A percentile compares a stretch with the other conserved stretches of the same genome.
Evolutionary conservation across 2,113 vertebrate genomes (phyloP).

Genomic region (Glareola pratincola): DNA sequence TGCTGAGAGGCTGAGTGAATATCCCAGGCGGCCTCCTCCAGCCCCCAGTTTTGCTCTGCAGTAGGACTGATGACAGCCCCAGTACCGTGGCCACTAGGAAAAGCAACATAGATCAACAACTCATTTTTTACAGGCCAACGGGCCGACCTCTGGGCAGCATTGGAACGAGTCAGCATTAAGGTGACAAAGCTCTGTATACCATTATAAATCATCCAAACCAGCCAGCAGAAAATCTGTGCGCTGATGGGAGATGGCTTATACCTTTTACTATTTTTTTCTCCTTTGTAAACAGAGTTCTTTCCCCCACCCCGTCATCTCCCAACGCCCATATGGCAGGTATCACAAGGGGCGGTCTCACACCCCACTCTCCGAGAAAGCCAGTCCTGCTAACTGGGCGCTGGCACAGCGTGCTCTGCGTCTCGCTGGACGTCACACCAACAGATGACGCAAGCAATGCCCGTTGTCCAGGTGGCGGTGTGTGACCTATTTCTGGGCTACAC

Average conservation of each 20-base stretch:
- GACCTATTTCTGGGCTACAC: background rate
- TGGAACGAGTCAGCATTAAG: conserved; percentile 27
- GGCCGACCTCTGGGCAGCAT: background rate
- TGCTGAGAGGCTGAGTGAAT: background rate
- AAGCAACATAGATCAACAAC: conserved; percentile 10
- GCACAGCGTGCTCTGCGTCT: background rate
- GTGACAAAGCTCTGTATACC: background rate
- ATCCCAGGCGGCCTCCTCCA: background rate
- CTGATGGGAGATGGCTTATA: background rate
- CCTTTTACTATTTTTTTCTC: background rate
- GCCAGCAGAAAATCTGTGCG: background rate
- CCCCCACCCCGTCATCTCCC: background rate
- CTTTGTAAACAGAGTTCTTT: background rate
- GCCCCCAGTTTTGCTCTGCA: background rate
- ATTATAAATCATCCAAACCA: conserved; percentile 12
- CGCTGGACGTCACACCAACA: background rate
- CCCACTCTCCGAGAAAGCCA: background rate
- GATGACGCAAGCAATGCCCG: background rate
- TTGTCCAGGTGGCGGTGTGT: background rate
- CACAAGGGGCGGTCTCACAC: background rate
- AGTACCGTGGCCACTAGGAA: background rate
- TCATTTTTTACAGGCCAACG: background rate
- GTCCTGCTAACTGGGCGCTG: fast-evolving
- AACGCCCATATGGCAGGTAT: background rate
- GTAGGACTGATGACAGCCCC: background rate